phyloP scores from a whole-genome alignment of 1,140 invertebrate species.

The Bombus impatiens region DNA sequence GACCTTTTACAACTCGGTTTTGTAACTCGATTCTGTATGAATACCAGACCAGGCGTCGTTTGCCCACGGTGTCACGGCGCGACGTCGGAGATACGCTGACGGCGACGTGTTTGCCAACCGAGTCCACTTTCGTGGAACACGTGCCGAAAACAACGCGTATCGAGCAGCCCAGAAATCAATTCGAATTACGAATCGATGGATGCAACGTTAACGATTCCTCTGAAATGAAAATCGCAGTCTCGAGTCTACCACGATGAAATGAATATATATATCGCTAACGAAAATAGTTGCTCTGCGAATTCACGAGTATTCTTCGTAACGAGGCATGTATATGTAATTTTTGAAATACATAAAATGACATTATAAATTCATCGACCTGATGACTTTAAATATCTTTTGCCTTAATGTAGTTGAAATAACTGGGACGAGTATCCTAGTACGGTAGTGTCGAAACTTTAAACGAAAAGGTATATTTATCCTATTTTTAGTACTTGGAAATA shows the following conservation, averaged over 20 bases:
- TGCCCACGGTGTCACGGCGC: slow-evolving; percentile 1
- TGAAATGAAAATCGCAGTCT: background rate
- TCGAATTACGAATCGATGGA: background rate
- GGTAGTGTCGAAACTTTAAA: background rate
- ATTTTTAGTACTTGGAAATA: slow-evolving; percentile 34
- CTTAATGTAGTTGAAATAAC: background rate
- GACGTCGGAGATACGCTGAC: slow-evolving; percentile 27
- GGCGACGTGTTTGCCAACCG: slow-evolving; percentile 16
- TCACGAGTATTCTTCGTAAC: background rate
- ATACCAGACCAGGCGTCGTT: slow-evolving; percentile 25
- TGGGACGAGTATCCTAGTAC: background rate
- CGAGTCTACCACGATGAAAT: background rate
- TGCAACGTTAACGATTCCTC: background rate
- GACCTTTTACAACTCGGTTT: slow-evolving; percentile 74
- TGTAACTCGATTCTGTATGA: slow-evolving; percentile 74
- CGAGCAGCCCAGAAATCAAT: background rate
- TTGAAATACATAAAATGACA: background rate
- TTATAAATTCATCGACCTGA: no score
- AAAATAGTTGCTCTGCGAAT: background rate
- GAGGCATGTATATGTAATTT: background rate
- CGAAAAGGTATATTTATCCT: slow-evolving; percentile 12
- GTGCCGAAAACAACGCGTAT: background rate
- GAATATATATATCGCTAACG: background rate
- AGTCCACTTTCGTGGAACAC: background rate
- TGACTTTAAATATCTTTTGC: background rate